These are phyloP conservation scores for Saccostrea glomerata DNA, from an alignment of 1,140 invertebrate genomes.

Conservation along the genomic window DNA sequence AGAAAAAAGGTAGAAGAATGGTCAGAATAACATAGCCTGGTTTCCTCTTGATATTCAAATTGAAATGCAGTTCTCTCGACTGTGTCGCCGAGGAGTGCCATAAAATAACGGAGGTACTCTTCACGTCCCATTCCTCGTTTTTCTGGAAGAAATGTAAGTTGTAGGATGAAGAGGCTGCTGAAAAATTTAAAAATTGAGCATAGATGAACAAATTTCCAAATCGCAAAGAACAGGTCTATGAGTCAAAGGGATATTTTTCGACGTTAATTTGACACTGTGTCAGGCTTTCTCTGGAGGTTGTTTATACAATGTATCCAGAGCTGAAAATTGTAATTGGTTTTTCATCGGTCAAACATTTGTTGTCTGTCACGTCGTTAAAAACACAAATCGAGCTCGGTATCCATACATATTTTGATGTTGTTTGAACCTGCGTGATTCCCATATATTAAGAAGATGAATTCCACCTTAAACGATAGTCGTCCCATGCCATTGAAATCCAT, in stretches of 20 bases:
- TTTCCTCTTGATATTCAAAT: slow-evolving; percentile 44
- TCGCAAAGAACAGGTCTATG: slow-evolving; percentile 39
- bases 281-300: background rate
- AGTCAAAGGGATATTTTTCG: slow-evolving; percentile 46
- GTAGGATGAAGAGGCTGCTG: background rate
- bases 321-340: background rate
- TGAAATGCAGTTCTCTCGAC: slow-evolving; percentile 23
- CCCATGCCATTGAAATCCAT: slow-evolving; percentile 24
- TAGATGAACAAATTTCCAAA: slow-evolving; percentile 20
- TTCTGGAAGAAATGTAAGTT: background rate
- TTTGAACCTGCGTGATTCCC: background rate
- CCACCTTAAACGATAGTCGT: background rate
- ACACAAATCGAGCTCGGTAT: background rate
- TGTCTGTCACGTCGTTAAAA: slow-evolving; percentile 1
- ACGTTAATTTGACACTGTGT: slow-evolving; percentile 25
- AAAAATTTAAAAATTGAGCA: background rate
- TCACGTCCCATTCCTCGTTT: slow-evolving; percentile 41
- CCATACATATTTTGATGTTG: slow-evolving; percentile 3
- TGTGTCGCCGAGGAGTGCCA: background rate
- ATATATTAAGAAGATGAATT: background rate
- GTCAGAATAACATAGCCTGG: slow-evolving; percentile 47
- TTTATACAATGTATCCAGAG: background rate
- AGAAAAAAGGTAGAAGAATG: slow-evolving; percentile 54
- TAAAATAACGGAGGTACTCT: background rate
- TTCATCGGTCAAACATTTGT: slow-evolving; percentile 1